A percentile compares a stretch with the other conserved stretches of the same genome.
Conservation (phyloP, 2,888 invertebrate species). For the Oeneis ivallda region DNA sequence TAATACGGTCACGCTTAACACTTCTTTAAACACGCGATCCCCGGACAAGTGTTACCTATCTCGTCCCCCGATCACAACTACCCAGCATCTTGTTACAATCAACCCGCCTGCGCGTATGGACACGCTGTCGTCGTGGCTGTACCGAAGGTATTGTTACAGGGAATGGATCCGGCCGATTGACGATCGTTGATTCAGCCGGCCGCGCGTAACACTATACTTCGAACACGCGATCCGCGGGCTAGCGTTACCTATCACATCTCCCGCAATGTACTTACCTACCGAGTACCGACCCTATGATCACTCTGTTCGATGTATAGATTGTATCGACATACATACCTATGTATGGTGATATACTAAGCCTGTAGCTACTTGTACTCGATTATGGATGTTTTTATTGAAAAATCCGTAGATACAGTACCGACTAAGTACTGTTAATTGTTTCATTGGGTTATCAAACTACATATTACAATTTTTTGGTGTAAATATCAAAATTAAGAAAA, state of each 20-base stretch:
- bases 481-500: too few relatives aligned
- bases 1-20: too few relatives aligned
- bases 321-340: background rate
- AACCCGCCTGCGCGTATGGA: slow-evolving; percentile 26
- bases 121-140: slow-evolving; percentile 49
- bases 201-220: slow-evolving; percentile 73
- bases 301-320: slow-evolving; percentile 24
- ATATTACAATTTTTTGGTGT: too few relatives aligned
- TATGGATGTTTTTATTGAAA: background rate
- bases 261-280: slow-evolving; percentile 40
- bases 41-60: too few relatives aligned
- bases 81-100: background rate
- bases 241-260: slow-evolving; percentile 76
- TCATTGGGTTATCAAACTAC: too few relatives aligned
- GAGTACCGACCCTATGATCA: slow-evolving; percentile 37
- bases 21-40: too few relatives aligned
- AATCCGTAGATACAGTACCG: too few relatives aligned
- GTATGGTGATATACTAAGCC: background rate
- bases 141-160: slow-evolving; percentile 76
- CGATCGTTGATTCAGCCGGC: slow-evolving; percentile 79
- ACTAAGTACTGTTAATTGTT: background rate
- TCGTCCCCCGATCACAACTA: too few relatives aligned
- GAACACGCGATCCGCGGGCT: slow-evolving; percentile 77
- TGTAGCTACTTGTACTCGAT: background rate
- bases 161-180: slow-evolving; percentile 79